phyloP scores from a whole-genome alignment of 2,113 vertebrate species.

The Hassar affinis region DNA sequence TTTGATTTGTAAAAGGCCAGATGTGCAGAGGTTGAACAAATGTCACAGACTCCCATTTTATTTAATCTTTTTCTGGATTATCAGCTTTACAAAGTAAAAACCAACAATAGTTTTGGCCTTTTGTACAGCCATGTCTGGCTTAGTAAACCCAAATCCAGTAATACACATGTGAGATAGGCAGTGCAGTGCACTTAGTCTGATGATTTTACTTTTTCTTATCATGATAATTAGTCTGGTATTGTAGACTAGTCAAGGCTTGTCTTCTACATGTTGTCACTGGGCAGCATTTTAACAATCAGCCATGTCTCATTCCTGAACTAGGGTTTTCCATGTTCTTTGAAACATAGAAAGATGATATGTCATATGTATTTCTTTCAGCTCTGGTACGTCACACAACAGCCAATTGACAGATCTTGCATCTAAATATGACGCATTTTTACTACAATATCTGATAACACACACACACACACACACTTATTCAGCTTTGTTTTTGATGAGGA shows the following conservation, averaged over 20 bases:
- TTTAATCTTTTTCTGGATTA: conserved; percentile 53
- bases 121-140: background rate
- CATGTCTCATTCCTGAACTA: background rate
- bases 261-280: background rate
- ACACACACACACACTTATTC: background rate
- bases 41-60: conserved; percentile 60
- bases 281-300: background rate
- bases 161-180: background rate
- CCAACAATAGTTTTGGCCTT: conserved; percentile 13
- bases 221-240: background rate
- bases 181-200: background rate
- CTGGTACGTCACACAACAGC: background rate
- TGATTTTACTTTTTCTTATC: background rate
- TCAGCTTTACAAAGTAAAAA: conserved; percentile 45
- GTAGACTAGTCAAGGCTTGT: background rate
- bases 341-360: too few species aligned
- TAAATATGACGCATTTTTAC: background rate
- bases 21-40: conserved; percentile 66
- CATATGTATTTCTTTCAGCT: background rate
- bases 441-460: background rate
- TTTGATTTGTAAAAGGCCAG: conserved; percentile 74
- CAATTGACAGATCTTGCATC: background rate
- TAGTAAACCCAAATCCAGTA: conserved; percentile 10
- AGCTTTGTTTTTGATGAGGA: background rate
- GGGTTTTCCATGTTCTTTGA: background rate